Evolutionary conservation across 2,113 vertebrate species (phyloP).

Genomic region (Ancistrus triradiatus): DNA sequence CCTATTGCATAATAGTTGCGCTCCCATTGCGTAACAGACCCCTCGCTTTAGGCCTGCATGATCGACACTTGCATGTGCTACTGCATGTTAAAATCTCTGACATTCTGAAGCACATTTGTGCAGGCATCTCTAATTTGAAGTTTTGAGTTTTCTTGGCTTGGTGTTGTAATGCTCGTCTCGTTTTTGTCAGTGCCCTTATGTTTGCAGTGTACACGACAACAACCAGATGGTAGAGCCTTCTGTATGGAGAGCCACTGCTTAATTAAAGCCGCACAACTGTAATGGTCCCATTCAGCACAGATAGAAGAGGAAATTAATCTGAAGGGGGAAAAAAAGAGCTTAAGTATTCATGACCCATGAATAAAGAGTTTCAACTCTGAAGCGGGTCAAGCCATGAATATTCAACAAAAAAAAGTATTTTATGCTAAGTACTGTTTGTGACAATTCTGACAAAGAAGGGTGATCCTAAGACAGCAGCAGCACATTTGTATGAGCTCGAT

Average conservation of each 20-base stretch:
- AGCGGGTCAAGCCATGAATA: slow-evolving; percentile 46
- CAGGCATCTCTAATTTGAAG: slow-evolving; percentile 48
- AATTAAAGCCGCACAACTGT: slow-evolving; percentile 61
- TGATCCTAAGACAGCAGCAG: slow-evolving; percentile 13
- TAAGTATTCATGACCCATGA: slow-evolving; percentile 52
- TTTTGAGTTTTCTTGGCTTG: slow-evolving; percentile 43
- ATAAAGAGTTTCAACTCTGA: slow-evolving; percentile 49
- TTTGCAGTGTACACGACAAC: slow-evolving; percentile 59
- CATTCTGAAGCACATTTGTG: slow-evolving; percentile 46
- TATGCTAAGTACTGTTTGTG: slow-evolving; percentile 30
- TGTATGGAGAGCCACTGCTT: slow-evolving; percentile 65
- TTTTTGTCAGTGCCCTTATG: slow-evolving; percentile 58
- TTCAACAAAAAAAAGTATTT: slow-evolving; percentile 32
- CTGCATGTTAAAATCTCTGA: slow-evolving; percentile 36
- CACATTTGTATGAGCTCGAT: background rate
- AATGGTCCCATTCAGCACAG: slow-evolving; percentile 48
- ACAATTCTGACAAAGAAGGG: slow-evolving; percentile 26
- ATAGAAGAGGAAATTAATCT: slow-evolving; percentile 46
- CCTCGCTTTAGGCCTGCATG: too few relatives aligned
- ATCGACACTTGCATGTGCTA: slow-evolving; percentile 34
- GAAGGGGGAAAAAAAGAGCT: slow-evolving; percentile 36
- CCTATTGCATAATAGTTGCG: background rate
- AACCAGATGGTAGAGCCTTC: slow-evolving; percentile 73
- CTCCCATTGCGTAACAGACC: too few relatives aligned
- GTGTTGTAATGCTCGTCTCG: slow-evolving; percentile 49